Evolutionary conservation across 2,113 vertebrate genomes (phyloP), one percentile per base, ranked within the genome.

Genomic region (Sylvilagus bachmani): DNA sequence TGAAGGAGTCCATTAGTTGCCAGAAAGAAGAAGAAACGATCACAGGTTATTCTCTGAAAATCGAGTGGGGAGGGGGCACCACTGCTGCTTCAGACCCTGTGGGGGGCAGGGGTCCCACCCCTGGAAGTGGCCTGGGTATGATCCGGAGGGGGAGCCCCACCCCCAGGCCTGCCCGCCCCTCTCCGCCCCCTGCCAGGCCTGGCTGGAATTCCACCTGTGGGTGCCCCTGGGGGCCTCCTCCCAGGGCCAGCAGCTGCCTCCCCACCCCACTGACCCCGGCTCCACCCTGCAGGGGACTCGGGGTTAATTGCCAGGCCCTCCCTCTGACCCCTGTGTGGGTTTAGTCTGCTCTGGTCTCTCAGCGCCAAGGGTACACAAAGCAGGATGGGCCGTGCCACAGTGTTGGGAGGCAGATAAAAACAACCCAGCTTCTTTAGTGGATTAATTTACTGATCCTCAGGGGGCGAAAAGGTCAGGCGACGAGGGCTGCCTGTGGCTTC

Each of bases 1-100:
- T 98, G 98, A 98, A 98, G 98, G 98, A 98, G 98, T 98, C 98
- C 98, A 98, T 98, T 98, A 98, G 98, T 98, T 98, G 98, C 98
- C 98, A 98, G 97, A 98, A 98, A 98, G 95, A 97, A 97, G 97
- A 93, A 97, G 97, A 96, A 96, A 97, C 97, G 89, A 98, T 97
- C 97, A 96, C 97, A 98, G 98, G 98, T 98, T 98, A 98, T 98
- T 98, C 98, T 98, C 97, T 74, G 77, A 96, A 98, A 98, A 97
- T 91, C 97, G 97, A 97, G 66, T 88, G 84, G 94, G 67, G 66
- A 74, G 77, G 22, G 93, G 67, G 83, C 81, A 53, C 97, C 96
- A 97, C 97, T 97, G 97, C 95, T 5, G 33, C 64, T 90, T 81
- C 22, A 83, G 81, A 67, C 22, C n/a, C 74, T 71, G 3, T 25